Base-by-base conservation (phyloP, 1,140 invertebrate genomes). In the Coptotermes formosanus region DNA sequence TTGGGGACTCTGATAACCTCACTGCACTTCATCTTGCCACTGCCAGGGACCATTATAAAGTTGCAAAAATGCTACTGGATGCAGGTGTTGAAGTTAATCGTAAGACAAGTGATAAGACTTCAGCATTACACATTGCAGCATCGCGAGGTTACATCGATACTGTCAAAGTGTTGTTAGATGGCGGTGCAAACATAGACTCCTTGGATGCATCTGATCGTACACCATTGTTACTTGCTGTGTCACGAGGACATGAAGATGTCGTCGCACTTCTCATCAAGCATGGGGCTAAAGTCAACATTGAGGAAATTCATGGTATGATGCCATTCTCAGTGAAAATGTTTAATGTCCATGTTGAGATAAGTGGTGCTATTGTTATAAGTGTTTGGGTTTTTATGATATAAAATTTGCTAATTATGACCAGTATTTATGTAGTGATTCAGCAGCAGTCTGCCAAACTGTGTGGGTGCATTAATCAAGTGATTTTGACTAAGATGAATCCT, bases 241-340 rank as follows among this genome's bases (percentile, higher is more conserved):
- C 90, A 6, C 89, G 92, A 85, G 90, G 90, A 43, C 89, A 92
- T 87, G 88, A 90, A 81, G 90, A 91, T 44, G 89, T 92, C 64
- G 93, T 92, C 4, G 87, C 89, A 85, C 88, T 92, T 30, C 88
- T 94, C 23, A 90, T 94, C 44, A 87, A 91, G 23, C 89, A 90
- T 25, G 93, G 93, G 8, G 93, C 93, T 14, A 91, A 92, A 86
- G 90, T 94, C 16, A 94, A 94, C 89, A 89, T 93, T 30, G 93
- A 94, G 90, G 93, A 94, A 87, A 91, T 91, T 87, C 90, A 92
- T 85, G 92, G 92, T 89, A 87, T 87, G 83, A 85, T 82, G 81
- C 19, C 52, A 32, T 82, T 82, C 16, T 82, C 81, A 30, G 81
- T 32, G 9, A 82, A 82, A 82, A 19, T 30, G 81, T 81, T 81